Evolutionary conservation across 2,113 vertebrate species (phyloP).

Genomic region (Indri indri): DNA sequence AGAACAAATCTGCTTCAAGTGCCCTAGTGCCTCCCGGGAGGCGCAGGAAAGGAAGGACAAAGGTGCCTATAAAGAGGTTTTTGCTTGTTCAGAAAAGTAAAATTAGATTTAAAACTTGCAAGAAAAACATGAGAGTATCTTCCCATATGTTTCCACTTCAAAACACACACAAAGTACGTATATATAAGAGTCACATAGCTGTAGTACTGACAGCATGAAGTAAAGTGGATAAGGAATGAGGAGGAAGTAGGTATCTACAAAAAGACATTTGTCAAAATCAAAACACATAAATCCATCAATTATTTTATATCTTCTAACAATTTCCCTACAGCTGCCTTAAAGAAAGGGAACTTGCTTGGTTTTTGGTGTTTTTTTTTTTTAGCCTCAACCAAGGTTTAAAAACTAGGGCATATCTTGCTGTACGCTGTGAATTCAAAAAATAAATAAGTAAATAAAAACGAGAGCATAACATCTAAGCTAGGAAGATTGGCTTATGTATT

Average conservation of each 20-base stretch:
- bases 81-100: constrained; percentile 23
- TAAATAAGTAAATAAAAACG: not conserved
- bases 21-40: not conserved
- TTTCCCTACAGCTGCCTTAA: constrained; percentile 29
- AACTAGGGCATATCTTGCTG: not conserved
- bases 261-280: constrained; percentile 27
- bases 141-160: constrained; percentile 26
- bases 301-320: constrained; percentile 48
- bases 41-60: constrained; percentile 34
- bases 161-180: not conserved
- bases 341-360: not conserved
- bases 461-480: constrained; percentile 7
- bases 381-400: constrained; percentile 54
- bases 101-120: constrained; percentile 42
- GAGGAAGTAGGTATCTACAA: not conserved
- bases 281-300: constrained; percentile 3
- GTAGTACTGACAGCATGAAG: not conserved
- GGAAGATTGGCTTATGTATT: not conserved
- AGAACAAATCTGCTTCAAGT: constrained; percentile 3
- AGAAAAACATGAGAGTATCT: constrained; percentile 3
- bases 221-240: constrained; percentile 1
- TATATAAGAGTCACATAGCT: not conserved
- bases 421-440: too few species aligned
- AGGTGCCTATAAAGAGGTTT: not conserved
- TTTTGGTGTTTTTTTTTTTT: constrained; percentile 21